Conservation (phyloP, 1,140 invertebrate genomes). For the Agraylea sexmaculata region DNA sequence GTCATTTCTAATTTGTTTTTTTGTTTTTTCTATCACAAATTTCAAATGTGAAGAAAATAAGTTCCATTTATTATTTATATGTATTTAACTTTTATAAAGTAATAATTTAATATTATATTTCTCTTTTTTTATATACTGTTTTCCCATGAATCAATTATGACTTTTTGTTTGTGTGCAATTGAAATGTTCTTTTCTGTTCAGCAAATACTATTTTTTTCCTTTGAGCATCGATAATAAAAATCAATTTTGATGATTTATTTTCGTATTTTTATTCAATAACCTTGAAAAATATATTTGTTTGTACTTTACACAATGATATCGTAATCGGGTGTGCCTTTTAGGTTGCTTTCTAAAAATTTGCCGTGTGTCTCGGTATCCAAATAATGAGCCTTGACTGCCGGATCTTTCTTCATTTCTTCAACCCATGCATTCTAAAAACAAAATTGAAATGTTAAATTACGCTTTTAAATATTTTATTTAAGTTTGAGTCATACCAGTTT, state of each 20-base stretch:
- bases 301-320: constrained; percentile 41
- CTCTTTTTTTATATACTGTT: too few relatives aligned
- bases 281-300: neutral
- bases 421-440: constrained; percentile 54
- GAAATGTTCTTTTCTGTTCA: too few relatives aligned
- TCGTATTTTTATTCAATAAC: neutral
- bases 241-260: neutral
- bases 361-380: constrained; percentile 56
- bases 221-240: too few relatives aligned
- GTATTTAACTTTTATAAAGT: constrained; percentile 1
- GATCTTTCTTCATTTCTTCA: constrained; percentile 53
- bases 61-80: neutral
- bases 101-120: too few relatives aligned
- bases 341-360: constrained; percentile 54
- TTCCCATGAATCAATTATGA: too few relatives aligned
- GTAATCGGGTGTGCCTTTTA: constrained; percentile 55
- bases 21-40: neutral
- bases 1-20: neutral
- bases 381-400: constrained; percentile 53
- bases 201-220: too few relatives aligned
- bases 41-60: neutral
- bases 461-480: neutral
- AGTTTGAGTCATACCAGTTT: constrained; percentile 23
- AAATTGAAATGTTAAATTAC: constrained; percentile 4
- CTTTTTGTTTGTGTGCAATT: too few relatives aligned